These are phyloP conservation scores for Drosophila navojoa DNA, from an alignment of 1,140 invertebrate species.

Conservation along the genomic window DNA sequence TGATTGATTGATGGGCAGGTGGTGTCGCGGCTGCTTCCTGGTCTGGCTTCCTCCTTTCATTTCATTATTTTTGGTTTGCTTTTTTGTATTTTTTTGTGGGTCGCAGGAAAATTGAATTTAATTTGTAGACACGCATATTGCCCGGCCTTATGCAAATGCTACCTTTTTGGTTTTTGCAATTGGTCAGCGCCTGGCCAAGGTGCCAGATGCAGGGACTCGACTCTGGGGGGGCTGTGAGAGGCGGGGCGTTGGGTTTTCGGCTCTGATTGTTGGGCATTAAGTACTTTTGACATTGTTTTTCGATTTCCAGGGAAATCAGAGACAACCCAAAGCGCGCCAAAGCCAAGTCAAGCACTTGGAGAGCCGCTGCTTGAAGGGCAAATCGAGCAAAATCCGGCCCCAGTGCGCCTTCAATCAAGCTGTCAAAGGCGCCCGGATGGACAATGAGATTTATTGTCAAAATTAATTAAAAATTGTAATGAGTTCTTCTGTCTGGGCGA, in stretches of 20 bases:
- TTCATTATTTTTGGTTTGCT: no score
- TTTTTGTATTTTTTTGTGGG: conserved; percentile 1
- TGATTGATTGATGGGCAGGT: conserved; percentile 76
- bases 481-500: conserved; percentile 45
- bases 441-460: conserved; percentile 70
- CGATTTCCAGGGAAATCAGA: conserved; percentile 78
- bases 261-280: conserved; percentile 70
- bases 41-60: conserved; percentile 2
- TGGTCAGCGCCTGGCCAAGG: conserved; percentile 27
- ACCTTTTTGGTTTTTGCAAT: conserved; percentile 49
- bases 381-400: conserved; percentile 16
- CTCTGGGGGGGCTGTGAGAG: not conserved
- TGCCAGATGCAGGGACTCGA: not conserved
- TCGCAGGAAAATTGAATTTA: conserved; percentile 73
- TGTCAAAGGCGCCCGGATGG: conserved; percentile 47
- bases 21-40: conserved; percentile 52
- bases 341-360: conserved; percentile 20
- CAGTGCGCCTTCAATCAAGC: conserved; percentile 64
- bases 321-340: conserved; percentile 32
- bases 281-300: conserved; percentile 78
- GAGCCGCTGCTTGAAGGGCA: conserved; percentile 11
- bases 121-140: conserved; percentile 72
- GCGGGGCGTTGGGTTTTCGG: conserved; percentile 27
- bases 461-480: conserved; percentile 82
- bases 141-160: conserved; percentile 63